phyloP scores from a whole-genome alignment of 2,888 invertebrate genomes.

The Cerceris rybyensis region DNA sequence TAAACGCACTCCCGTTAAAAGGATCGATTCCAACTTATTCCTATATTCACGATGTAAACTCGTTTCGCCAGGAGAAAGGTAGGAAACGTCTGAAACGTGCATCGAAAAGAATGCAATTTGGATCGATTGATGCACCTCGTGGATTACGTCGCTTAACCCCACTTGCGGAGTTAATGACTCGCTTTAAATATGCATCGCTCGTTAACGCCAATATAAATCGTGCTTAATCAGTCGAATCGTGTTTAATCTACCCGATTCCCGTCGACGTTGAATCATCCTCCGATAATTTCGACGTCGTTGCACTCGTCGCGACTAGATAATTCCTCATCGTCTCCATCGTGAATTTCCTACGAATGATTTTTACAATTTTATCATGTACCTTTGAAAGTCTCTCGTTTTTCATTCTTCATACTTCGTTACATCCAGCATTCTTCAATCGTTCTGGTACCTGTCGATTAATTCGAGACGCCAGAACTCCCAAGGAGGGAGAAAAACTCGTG shows the following conservation, averaged over 20 bases:
- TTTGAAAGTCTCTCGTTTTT: background rate
- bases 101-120: conserved; percentile 31
- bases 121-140: conserved; percentile 41
- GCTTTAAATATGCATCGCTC: conserved; percentile 55
- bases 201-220: conserved; percentile 53
- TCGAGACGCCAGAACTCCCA: background rate
- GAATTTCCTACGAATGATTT: background rate
- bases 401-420: background rate
- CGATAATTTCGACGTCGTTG: conserved; percentile 45
- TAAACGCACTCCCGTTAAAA: no score
- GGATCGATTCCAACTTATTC: no score
- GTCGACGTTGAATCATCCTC: conserved; percentile 17
- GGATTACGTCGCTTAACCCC: conserved; percentile 45
- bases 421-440: conserved; percentile 24
- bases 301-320: conserved; percentile 1
- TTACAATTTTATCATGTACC: background rate
- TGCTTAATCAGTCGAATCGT: conserved; percentile 45
- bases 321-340: background rate
- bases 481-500: conserved; percentile 12
- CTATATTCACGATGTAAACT: no score
- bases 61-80: background rate
- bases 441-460: conserved; percentile 51
- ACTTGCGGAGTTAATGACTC: conserved; percentile 56
- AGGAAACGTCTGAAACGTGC: background rate
- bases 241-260: conserved; percentile 41